These are phyloP conservation scores for Eupithecia vulgata DNA, from an alignment of 2,888 invertebrate genomes.

Conservation along the genomic window DNA sequence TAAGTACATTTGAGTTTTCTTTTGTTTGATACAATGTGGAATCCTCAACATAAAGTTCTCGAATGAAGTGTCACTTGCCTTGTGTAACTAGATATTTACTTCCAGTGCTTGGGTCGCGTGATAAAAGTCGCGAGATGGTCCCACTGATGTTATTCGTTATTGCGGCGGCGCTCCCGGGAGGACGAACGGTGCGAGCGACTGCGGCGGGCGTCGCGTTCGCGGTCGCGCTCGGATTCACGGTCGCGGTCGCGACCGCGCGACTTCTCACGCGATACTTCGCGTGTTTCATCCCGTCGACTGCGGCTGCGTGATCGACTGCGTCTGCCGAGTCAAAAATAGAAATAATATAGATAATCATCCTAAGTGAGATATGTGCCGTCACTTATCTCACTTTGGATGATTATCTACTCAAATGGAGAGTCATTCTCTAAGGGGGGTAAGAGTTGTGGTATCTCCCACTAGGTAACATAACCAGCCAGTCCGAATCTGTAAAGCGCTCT, in stretches of 20 bases:
- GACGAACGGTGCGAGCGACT: conserved; percentile 72
- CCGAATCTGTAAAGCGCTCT: not conserved
- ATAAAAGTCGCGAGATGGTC: conserved; percentile 31
- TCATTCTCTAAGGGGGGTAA: not conserved
- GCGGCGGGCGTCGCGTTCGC: conserved; percentile 66
- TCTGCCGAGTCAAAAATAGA: conserved; percentile 42
- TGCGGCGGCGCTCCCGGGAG: conserved; percentile 69
- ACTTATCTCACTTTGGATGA: too few relatives aligned
- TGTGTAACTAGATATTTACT: conserved; percentile 16
- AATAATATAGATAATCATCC: not conserved
- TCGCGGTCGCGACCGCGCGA: conserved; percentile 62
- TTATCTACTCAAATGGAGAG: too few relatives aligned
- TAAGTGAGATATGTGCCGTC: not conserved
- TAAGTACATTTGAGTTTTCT: too few relatives aligned
- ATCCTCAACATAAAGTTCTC: not conserved
- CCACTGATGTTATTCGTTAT: conserved; percentile 54
- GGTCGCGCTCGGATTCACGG: conserved; percentile 63
- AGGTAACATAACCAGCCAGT: not conserved
- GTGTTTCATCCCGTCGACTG: conserved; percentile 57
- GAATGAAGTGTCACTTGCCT: not conserved
- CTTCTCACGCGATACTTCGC: conserved; percentile 42
- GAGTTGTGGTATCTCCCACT: not conserved
- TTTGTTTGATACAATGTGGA: not conserved
- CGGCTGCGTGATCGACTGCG: conserved; percentile 71
- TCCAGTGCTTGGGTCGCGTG: conserved; percentile 32